phyloP scores from a whole-genome alignment of 2,113 vertebrate species.

The Apteryx mantelli region DNA sequence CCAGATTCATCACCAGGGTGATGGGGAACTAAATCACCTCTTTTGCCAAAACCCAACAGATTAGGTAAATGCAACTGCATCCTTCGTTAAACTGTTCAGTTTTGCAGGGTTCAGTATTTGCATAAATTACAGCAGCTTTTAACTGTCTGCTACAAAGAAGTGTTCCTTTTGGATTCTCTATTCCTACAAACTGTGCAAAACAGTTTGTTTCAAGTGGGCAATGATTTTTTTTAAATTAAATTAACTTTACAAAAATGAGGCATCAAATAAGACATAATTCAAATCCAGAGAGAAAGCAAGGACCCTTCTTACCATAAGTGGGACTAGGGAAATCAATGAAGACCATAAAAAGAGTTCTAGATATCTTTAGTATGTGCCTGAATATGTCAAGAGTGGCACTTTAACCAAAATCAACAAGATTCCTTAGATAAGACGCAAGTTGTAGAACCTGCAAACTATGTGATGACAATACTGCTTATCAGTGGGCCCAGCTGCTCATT shows the following conservation, averaged over 20 bases:
- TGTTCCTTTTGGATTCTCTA: neutral
- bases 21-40: neutral
- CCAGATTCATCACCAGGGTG: neutral
- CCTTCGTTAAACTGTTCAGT: neutral
- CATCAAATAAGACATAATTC: neutral
- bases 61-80: neutral
- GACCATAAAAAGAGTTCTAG: neutral
- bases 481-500: neutral
- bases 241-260: neutral
- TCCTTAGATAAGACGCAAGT: neutral
- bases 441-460: neutral
- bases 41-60: neutral
- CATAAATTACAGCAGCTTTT: neutral
- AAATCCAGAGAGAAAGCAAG: neutral
- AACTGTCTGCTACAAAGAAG: neutral
- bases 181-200: neutral
- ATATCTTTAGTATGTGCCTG: neutral
- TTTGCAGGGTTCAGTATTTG: neutral
- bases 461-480: neutral
- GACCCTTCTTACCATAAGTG: neutral
- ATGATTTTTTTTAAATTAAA: neutral
- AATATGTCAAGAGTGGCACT: fast-evolving
- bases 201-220: neutral
- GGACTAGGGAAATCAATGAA: neutral
- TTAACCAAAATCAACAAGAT: neutral